Percentiles rank a stretch among this genome's conserved stretches.
Conservation (phyloP, 2,113 vertebrate genomes). For the Noctilio leporinus region DNA sequence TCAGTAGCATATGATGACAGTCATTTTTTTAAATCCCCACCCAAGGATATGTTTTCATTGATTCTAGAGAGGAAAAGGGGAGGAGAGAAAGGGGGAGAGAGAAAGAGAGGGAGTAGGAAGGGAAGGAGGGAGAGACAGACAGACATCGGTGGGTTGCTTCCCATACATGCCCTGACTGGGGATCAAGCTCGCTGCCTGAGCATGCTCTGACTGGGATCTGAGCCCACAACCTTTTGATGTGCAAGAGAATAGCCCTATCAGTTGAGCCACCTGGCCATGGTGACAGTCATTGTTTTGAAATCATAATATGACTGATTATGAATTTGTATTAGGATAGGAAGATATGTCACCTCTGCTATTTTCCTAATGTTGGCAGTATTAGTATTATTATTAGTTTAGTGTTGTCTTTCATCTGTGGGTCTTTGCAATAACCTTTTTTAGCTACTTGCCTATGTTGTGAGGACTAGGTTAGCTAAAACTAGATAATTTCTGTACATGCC, state of each 20-base stretch:
- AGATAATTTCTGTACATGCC: background rate
- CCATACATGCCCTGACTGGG: no score
- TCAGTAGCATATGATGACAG: background rate
- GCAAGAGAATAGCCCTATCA: no score
- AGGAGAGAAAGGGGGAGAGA: no score
- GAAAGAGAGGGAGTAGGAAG: no score
- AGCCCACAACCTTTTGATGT: no score
- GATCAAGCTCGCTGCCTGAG: no score
- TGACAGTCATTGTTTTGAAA: background rate
- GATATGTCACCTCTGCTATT: background rate
- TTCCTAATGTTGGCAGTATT: background rate
- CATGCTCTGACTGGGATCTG: no score
- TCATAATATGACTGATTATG: background rate
- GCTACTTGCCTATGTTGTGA: background rate
- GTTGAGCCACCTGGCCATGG: no score
- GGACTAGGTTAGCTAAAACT: constrained; percentile 1
- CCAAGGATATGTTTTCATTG: no score
- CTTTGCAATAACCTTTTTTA: constrained; percentile 15
- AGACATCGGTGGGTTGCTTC: no score
- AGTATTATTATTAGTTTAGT: background rate
- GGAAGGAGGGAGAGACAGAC: no score
- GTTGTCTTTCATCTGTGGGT: background rate
- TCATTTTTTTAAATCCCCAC: background rate
- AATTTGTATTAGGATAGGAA: background rate
- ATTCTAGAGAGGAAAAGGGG: no score